Evolutionary conservation across 2,797 vertebrate species (phyloP).

Genomic region (Phoebastria nigripes): DNA sequence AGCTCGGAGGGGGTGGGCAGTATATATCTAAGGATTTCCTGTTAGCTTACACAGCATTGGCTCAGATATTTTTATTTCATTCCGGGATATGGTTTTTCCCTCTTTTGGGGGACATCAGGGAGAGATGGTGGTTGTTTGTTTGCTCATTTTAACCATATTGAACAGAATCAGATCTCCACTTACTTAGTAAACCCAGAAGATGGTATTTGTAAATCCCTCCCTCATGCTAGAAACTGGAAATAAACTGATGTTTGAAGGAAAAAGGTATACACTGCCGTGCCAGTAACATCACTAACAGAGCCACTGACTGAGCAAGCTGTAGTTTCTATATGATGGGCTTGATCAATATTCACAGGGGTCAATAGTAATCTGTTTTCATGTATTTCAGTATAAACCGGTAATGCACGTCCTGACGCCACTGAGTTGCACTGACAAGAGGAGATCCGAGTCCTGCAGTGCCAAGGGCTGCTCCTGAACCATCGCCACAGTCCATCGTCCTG

Average conservation of each 20-base stretch:
- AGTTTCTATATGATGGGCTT: neutral
- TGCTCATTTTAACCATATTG: neutral
- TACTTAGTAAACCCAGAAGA: neutral
- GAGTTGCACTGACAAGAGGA: neutral
- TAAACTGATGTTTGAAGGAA: neutral
- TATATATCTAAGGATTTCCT: neutral
- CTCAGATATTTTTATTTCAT: neutral
- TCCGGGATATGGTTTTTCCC: neutral
- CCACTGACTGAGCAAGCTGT: neutral
- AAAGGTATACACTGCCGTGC: neutral
- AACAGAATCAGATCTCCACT: neutral
- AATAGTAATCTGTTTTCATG: neutral
- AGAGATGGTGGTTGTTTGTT: neutral
- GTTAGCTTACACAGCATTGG: neutral
- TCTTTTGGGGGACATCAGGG: neutral
- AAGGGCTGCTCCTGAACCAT: neutral
- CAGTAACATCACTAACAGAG: neutral
- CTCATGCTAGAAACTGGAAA: neutral
- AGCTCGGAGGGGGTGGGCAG: neutral
- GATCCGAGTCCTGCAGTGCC: rapidly evolving
- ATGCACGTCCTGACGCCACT: neutral
- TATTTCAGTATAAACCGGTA: neutral
- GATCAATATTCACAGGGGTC: neutral
- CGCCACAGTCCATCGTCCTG: rapidly evolving
- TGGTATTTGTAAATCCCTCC: neutral